Base-by-base conservation (phyloP, 2,113 vertebrate genomes). In the Nesoenas mayeri region DNA sequence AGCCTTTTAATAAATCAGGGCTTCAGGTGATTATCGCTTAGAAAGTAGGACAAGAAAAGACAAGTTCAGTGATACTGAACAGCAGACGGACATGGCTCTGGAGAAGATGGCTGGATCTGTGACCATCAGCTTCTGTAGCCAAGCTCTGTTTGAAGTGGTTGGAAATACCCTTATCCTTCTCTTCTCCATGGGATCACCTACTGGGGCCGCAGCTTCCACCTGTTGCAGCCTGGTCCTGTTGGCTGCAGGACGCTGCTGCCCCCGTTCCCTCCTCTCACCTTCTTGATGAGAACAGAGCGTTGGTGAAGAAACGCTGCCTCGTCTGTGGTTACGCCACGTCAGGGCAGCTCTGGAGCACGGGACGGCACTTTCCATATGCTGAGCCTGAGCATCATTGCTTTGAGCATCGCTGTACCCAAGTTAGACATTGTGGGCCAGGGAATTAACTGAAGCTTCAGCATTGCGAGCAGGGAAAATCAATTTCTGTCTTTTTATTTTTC, bases 171-270 rank as follows among this genome's bases (percentile, higher is more conserved):
- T 84, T 84, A n/a, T 14, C 8, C 31, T 88, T 79, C n/a, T 19
- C 17, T n/a, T n/a, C 10, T 15, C n/a, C 0, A 0, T 40, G 21
- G n/a, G 13, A 56, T 79, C 15, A 2, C 48, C 17, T 74, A 10
- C 40, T 6, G 10, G 34, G 77, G 69, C 51, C 75, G 69, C 31
- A 56, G 51, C 47, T 79, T 60, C 26, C 88, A 3, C 3, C 12
- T 11, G 14, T 8, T 48, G 29, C 34, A 22, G 17, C 25, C 50
- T 36, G 42, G 36, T 89, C 36, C 54, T 73, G 31, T 11, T 16
- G 21, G 38, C 57, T 62, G 19, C 31, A n/a, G 31, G 26, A 9
- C 29, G 42, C 73, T 83, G 31, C 47, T 65, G 16, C 36, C 50
- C 17, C 54, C 1, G 9, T 10, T 61, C 14, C 15, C 14, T 15